These are phyloP conservation scores for Proctacanthus coquilletti DNA, from an alignment of 1,140 invertebrate species.

Conservation along the genomic window DNA sequence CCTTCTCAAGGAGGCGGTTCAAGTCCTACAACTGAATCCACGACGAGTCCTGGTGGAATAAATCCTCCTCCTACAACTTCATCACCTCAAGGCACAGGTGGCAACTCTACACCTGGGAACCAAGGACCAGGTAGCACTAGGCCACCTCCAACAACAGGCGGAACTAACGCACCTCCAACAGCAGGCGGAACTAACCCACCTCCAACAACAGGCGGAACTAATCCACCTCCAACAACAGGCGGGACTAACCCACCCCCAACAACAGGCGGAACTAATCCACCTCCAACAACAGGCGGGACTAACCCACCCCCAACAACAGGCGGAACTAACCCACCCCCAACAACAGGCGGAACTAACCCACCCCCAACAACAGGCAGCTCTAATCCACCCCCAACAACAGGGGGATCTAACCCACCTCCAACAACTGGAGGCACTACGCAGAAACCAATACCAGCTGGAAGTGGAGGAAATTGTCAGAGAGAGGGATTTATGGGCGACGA, in stretches of 20 bases:
- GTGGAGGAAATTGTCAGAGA: slow-evolving; percentile 23
- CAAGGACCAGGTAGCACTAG: no score
- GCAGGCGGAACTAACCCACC: slow-evolving; percentile 11
- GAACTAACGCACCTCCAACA: slow-evolving; percentile 3
- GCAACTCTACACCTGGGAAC: no score
- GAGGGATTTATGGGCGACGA: slow-evolving; percentile 41
- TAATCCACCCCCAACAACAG: slow-evolving; percentile 5
- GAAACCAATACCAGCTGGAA: not conserved
- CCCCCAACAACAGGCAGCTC: slow-evolving; percentile 8
- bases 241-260: slow-evolving; percentile 7
- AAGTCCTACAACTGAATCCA: no score
- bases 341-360: slow-evolving; percentile 5
- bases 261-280: no score
- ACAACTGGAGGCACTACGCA: slow-evolving; percentile 6
- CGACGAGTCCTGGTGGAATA: no score
- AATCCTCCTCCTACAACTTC: slow-evolving; percentile 4
- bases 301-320: slow-evolving; percentile 4
- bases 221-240: slow-evolving; percentile 9
- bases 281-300: slow-evolving; percentile 5
- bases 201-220: slow-evolving; percentile 2
- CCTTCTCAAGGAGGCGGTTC: not conserved
- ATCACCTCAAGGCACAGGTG: not conserved
- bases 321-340: not conserved
- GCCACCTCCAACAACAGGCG: no score
- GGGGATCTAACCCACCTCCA: slow-evolving; percentile 6